phyloP scores from a whole-genome alignment of 2,888 invertebrate genomes.

The Aphidoletes aphidimyza region DNA sequence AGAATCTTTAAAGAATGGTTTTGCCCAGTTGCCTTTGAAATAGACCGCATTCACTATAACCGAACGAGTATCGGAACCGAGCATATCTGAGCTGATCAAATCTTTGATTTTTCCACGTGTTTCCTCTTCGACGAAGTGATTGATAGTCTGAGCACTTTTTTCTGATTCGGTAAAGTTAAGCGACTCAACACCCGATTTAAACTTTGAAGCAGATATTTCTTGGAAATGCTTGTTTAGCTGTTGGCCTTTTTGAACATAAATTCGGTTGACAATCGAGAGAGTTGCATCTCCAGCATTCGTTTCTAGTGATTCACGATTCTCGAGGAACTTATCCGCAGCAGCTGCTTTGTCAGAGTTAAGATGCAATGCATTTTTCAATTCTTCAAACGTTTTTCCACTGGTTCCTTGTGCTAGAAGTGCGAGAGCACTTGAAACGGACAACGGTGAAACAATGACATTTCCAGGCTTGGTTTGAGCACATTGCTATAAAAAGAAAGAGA shows the following conservation, averaged over 20 bases:
- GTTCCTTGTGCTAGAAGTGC: too few species aligned
- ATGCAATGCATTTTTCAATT: too few species aligned
- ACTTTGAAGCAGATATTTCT: conserved; percentile 70
- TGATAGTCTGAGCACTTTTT: conserved; percentile 71
- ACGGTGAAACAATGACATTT: too few species aligned
- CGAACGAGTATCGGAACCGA: conserved; percentile 66
- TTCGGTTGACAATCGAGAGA: conserved; percentile 73
- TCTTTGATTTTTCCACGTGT: conserved; percentile 82
- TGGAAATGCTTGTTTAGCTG: conserved; percentile 68
- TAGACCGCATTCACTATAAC: conserved; percentile 72
- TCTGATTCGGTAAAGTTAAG: conserved; percentile 70
- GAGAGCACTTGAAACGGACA: too few species aligned
- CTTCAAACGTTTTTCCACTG: too few species aligned
- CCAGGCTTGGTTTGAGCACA: too few species aligned
- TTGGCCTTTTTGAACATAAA: conserved; percentile 72
- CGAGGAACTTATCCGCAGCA: too few species aligned
- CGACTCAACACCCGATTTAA: conserved; percentile 71
- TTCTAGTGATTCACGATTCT: too few species aligned
- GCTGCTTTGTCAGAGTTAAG: too few species aligned
- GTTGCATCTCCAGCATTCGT: not conserved
- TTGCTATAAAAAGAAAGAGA: too few species aligned
- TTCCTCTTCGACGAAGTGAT: conserved; percentile 78
- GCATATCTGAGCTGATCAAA: conserved; percentile 71
- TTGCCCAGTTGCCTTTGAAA: conserved; percentile 80
- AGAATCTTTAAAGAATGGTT: conserved; percentile 67